phyloP scores from a whole-genome alignment of 2,888 invertebrate genomes.

The Ophonus ardosiacus region DNA sequence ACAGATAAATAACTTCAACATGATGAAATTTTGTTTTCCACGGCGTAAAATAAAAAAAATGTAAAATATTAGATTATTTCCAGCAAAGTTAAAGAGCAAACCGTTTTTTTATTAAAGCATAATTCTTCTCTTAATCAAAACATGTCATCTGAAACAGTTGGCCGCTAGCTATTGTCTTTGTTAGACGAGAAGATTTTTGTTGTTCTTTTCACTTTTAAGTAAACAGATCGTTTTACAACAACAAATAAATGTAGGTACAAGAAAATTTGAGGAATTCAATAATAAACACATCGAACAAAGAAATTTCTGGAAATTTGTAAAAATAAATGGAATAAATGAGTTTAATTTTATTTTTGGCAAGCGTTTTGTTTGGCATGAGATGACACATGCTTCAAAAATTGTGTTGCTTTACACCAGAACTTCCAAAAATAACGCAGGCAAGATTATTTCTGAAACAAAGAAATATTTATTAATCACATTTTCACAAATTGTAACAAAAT shows the following conservation, averaged over 20 bases:
- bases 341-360: constrained; percentile 42
- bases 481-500: no score
- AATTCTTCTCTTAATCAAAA: constrained; percentile 14
- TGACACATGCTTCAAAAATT: constrained; percentile 36
- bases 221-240: background rate
- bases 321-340: background rate
- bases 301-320: constrained; percentile 10
- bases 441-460: background rate
- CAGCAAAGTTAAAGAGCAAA: no score
- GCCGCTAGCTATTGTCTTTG: constrained; percentile 22
- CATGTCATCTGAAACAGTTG: constrained; percentile 27
- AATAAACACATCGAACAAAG: constrained; percentile 22
- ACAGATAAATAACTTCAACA: no score
- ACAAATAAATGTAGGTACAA: constrained; percentile 9
- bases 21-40: no score
- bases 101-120: constrained; percentile 16
- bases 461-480: no score
- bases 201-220: constrained; percentile 22
- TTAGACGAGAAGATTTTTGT: background rate
- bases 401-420: constrained; percentile 9
- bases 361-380: constrained; percentile 1
- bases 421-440: constrained; percentile 2
- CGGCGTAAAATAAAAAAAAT: no score
- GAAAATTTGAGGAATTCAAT: constrained; percentile 10
- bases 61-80: no score